Evolutionary conservation across 2,797 vertebrate species (phyloP).

Genomic region (Gymnothorax javanicus): DNA sequence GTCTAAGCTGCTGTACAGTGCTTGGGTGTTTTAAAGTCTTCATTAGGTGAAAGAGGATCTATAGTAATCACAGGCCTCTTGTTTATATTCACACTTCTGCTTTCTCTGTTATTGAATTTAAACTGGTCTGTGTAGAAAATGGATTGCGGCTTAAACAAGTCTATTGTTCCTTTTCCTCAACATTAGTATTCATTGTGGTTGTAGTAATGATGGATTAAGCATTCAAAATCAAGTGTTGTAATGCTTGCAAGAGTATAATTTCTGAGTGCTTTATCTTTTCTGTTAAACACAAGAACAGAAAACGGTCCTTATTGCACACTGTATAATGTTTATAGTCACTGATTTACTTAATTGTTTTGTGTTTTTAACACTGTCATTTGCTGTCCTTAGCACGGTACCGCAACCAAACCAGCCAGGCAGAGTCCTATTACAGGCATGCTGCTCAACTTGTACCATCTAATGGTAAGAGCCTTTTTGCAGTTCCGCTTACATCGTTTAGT

Average conservation of each 20-base stretch:
- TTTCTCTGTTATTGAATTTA: background rate
- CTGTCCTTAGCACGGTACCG: conserved; percentile 87
- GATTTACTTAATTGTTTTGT: background rate
- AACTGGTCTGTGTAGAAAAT: background rate
- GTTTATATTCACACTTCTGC: background rate
- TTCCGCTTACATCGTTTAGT: background rate
- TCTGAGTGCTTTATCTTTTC: background rate
- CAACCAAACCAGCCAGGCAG: conserved; percentile 99
- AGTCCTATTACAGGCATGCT: conserved; percentile 97
- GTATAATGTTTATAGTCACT: too few species aligned
- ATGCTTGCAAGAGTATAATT: background rate
- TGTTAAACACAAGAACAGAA: background rate
- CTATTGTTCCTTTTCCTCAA: background rate
- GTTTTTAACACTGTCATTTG: conserved; percentile 19
- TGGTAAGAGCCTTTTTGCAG: conserved; percentile 70
- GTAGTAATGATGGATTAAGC: background rate
- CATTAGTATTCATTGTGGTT: background rate
- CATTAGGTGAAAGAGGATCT: background rate
- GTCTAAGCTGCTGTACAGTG: conserved; percentile 32
- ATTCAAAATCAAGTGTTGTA: conserved; percentile 8
- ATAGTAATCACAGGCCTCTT: background rate
- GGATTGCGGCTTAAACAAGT: background rate
- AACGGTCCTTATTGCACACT: too few species aligned
- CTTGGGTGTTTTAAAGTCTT: background rate
- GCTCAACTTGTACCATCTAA: conserved; percentile 99